Evolutionary conservation across 37 sponge, comb jelly and placozoan species (phyloP), one percentile per base, ranked within the genome.

Genomic region (Halichondria panicea): DNA sequence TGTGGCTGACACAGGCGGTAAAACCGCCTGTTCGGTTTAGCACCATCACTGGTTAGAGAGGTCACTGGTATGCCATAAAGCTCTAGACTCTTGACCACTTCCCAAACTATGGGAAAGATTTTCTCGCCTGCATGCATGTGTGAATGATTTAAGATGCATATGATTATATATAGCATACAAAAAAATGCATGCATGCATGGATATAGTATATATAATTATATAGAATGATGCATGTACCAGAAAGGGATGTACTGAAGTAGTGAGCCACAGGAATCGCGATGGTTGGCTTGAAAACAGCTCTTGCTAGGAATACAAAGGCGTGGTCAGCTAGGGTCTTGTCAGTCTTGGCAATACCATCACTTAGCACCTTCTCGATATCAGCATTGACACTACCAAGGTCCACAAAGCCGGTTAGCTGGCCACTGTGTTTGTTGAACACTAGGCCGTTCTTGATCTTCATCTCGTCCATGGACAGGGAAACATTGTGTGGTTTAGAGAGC

Each of bases 251-350:
- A 7, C 19, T 58, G 25, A 22, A 22, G 27, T 74, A 74, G 0
- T 37, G 28, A n/a, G 74, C 74, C 8, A 74, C 42, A 21, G 42
- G 19, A 19, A 66, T 27, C 18, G 68, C 38, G 19, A 66, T 42
- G n/a, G 77, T 64, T 3, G 77, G 76, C 53, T 61, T 75, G 63
- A 61, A 75, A 34, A 76, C 46, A 5, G 77, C 22, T 40, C 77
- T 36, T 28, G 31, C 46, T 65, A 76, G 63, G 65, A 76, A 76
- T 31, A 40, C 44, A 0, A 76, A 43, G 65, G 58, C 58, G n/a
- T 74, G 57, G 11, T 74, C 59, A 58, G 60, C 74, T 12, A 58
- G 41, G 11, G 34, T 74, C n/a, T n/a, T 5, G 41, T 39, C 37
- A 42, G 68, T 2, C 11, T 66, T 28, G 42, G 7, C 24, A 22